Evolutionary conservation across 1,140 invertebrate species (phyloP).

Genomic region (Zaprionus nigranus): DNA sequence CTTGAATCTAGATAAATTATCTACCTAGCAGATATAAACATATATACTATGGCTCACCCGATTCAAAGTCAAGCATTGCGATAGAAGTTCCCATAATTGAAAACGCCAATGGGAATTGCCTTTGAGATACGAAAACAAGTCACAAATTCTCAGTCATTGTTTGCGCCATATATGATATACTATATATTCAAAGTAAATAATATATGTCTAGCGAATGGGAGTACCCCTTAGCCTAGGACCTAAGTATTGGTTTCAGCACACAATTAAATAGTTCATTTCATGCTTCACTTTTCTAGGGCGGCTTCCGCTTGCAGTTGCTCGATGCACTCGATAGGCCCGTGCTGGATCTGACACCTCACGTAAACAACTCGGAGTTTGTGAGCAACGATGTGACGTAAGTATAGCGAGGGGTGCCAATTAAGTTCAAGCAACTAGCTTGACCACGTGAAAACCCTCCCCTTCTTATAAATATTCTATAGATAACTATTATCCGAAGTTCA

Average conservation of each 20-base stretch:
- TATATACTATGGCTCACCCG: background rate
- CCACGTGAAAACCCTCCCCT: background rate
- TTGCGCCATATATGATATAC: slow-evolving; percentile 30
- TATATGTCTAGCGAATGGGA: background rate
- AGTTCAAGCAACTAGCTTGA: background rate
- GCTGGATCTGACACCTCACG: slow-evolving; percentile 93
- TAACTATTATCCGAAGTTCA: no score
- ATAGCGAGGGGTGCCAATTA: background rate
- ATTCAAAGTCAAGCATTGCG: slow-evolving; percentile 61
- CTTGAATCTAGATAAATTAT: slow-evolving; percentile 12
- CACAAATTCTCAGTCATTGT: slow-evolving; percentile 81
- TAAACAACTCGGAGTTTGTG: slow-evolving; percentile 91
- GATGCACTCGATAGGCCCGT: slow-evolving; percentile 92
- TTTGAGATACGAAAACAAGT: slow-evolving; percentile 51
- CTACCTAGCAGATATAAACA: background rate
- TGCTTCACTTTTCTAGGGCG: slow-evolving; percentile 89
- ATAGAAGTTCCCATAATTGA: slow-evolving; percentile 70
- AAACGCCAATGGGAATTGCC: slow-evolving; percentile 40
- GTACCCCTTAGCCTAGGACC: background rate
- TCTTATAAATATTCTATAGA: no score
- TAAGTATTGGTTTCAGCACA: slow-evolving; percentile 13
- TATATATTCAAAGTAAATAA: slow-evolving; percentile 6
- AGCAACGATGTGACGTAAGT: slow-evolving; percentile 90
- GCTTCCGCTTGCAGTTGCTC: slow-evolving; percentile 93
- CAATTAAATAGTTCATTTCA: slow-evolving; percentile 41